A percentile compares a stretch with the other conserved stretches of the same genome.
phyloP scores from a whole-genome alignment of 1,140 invertebrate genomes.

The Diorhabda elongata region DNA sequence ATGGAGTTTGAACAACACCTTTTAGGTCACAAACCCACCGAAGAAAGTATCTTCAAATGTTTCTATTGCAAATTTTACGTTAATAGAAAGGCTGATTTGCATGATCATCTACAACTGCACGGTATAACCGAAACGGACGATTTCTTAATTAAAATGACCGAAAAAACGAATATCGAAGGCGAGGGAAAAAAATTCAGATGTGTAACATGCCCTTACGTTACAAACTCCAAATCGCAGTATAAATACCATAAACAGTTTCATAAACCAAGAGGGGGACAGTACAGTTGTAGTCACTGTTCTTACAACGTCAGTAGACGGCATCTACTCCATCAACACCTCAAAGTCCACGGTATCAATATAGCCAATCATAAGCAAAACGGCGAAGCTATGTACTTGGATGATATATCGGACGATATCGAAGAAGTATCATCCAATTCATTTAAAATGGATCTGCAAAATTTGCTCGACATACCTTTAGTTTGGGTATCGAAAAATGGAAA shows the following conservation, averaged over 20 bases:
- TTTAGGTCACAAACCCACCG: conserved; percentile 66
- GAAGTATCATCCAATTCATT: conserved; percentile 30
- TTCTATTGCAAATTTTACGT: conserved; percentile 77
- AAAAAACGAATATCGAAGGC: conserved; percentile 22
- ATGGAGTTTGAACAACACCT: conserved; percentile 64
- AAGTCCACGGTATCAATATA: conserved; percentile 64
- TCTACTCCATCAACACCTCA: conserved; percentile 71
- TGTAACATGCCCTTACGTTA: conserved; percentile 71
- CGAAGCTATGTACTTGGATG: conserved; percentile 40
- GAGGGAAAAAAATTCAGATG: conserved; percentile 63
- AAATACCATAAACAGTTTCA: conserved; percentile 84
- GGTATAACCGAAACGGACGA: conserved; percentile 37
- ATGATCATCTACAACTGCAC: conserved; percentile 40
- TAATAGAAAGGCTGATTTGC: conserved; percentile 45
- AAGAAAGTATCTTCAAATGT: conserved; percentile 73
- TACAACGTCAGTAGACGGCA: conserved; percentile 79
- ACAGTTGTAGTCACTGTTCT: conserved; percentile 74
- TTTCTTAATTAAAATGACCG: conserved; percentile 27
- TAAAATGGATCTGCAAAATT: conserved; percentile 32
- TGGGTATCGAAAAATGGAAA: conserved; percentile 69
- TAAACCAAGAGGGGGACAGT: conserved; percentile 64
- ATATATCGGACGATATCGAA: conserved; percentile 42
- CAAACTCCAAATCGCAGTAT: conserved; percentile 78
- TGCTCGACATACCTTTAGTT: conserved; percentile 59
- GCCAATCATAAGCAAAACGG: conserved; percentile 39